Percentiles rank a stretch among this genome's conserved stretches.
These are phyloP conservation scores for Ameiurus melas DNA, from an alignment of 2,113 vertebrate genomes.

Conservation along the genomic window DNA sequence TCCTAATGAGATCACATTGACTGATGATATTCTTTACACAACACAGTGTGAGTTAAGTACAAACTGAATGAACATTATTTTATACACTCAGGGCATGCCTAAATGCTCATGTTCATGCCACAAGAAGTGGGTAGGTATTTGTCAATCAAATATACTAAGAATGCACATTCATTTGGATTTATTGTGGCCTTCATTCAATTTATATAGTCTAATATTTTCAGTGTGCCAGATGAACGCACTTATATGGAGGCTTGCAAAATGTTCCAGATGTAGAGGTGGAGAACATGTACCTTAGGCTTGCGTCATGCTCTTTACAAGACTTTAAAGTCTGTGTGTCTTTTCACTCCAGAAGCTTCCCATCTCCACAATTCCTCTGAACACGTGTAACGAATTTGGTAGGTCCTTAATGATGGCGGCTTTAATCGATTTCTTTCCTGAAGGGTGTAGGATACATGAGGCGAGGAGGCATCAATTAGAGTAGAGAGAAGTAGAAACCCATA, in stretches of 20 bases:
- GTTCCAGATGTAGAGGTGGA: not conserved
- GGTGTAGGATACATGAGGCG: not conserved
- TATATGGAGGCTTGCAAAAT: not conserved
- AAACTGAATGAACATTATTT: not conserved
- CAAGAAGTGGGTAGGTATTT: not conserved
- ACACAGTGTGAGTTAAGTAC: not conserved
- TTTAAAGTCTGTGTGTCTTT: not conserved
- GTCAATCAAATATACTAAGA: not conserved
- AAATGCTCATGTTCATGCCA: not conserved
- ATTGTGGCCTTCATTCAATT: not conserved
- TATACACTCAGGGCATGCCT: not conserved
- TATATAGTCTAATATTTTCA: not conserved
- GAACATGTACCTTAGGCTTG: not conserved
- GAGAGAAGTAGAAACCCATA: slow-evolving; percentile 8
- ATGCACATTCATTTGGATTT: not conserved
- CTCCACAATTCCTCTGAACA: not conserved
- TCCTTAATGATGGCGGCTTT: slow-evolving; percentile 6
- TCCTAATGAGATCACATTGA: not conserved
- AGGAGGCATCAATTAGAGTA: slow-evolving; percentile 14
- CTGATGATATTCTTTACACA: not conserved
- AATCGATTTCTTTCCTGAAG: not conserved
- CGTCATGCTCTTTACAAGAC: too few species aligned
- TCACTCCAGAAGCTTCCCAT: not conserved
- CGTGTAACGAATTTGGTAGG: not conserved
- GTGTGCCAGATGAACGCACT: not conserved